Percentiles rank a stretch among this genome's conserved stretches.
Conservation (phyloP, 2,113 vertebrate genomes). For the Microtus pennsylvanicus region DNA sequence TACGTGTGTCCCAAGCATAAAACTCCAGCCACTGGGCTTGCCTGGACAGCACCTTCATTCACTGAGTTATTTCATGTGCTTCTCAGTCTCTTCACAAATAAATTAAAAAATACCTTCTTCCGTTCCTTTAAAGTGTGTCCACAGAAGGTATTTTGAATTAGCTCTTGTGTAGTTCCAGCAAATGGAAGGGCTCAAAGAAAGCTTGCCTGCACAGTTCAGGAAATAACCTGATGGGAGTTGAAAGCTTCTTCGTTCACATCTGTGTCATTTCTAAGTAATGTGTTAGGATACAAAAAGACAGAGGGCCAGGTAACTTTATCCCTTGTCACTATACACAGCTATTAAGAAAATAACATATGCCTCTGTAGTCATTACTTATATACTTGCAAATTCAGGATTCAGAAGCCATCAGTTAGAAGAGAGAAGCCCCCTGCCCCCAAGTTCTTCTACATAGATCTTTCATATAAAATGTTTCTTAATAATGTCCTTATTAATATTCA, state of each 20-base stretch:
- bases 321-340: background rate
- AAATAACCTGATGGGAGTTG: background rate
- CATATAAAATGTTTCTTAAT: background rate
- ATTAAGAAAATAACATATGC: background rate
- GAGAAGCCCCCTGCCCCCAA: background rate
- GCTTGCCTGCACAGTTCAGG: background rate
- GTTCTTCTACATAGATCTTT: background rate
- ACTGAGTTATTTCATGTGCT: too few species aligned
- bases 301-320: background rate
- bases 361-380: background rate
- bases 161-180: background rate
- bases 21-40: too few species aligned
- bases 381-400: background rate
- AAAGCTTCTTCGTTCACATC: background rate
- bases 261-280: background rate
- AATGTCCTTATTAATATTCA: conserved; percentile 23
- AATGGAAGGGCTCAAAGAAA: background rate
- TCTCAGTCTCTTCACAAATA: conserved; percentile 28
- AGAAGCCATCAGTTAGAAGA: background rate
- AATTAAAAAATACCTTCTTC: background rate
- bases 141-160: background rate
- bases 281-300: background rate
- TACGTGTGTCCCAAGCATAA: background rate
- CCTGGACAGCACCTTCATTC: background rate
- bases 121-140: background rate